Conservation (phyloP, 2,113 vertebrate genomes). For the Bettongia penicillata region DNA sequence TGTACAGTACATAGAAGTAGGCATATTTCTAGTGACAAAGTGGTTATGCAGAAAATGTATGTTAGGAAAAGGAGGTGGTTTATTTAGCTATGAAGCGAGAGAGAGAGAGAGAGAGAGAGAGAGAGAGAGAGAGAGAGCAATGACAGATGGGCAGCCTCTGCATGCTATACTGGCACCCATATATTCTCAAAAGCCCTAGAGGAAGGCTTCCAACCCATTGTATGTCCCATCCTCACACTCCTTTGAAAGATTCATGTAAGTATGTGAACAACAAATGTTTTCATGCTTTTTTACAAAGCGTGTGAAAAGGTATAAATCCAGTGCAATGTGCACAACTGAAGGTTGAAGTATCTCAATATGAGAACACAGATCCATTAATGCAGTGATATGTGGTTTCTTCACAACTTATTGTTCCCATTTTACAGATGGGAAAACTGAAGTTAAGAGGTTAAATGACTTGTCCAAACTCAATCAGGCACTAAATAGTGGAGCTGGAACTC, state of each 20-base stretch:
- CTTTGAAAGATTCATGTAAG: not conserved
- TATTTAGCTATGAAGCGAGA: not conserved
- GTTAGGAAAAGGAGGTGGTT: not conserved
- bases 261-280: not conserved
- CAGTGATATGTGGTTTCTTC: not conserved
- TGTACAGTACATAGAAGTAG: not conserved
- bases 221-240: not conserved
- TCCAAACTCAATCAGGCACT: not conserved
- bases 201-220: not conserved
- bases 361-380: not conserved
- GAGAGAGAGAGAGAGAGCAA: not conserved
- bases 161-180: not conserved
- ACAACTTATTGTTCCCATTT: not conserved
- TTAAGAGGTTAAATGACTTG: not conserved
- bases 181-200: not conserved
- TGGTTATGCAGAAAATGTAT: not conserved
- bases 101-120: too few relatives aligned
- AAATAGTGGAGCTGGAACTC: not conserved
- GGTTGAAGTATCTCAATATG: not conserved
- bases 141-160: not conserved
- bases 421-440: not conserved
- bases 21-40: not conserved
- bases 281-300: not conserved
- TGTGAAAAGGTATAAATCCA: not conserved
- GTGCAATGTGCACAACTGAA: not conserved